Evolutionary conservation across 2,888 invertebrate species (phyloP), one percentile per base, ranked within the genome.

Genomic region (Abrostola tripartita): DNA sequence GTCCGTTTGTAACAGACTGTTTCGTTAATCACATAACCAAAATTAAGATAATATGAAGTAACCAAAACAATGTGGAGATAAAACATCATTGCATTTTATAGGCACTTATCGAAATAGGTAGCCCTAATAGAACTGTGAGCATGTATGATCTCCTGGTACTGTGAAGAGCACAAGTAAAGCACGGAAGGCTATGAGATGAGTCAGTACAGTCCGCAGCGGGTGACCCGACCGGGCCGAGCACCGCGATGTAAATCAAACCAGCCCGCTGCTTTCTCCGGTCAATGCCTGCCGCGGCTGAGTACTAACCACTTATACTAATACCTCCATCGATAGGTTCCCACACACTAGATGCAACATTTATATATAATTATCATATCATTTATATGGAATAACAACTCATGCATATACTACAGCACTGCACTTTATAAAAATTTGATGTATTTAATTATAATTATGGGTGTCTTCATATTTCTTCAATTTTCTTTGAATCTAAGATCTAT

Each of bases 181-280:
- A 24, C 24, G 44, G 24, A 47, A 47, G 44, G 44, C 11, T 44
- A 41, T 11, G 41, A 12, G 57, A 59, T 52, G 50, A 53, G n/a
- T 11, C 59, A 36, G 37, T 47, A 38, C 5, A 49, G 54, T 63
- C 70, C 64, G 64, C 73, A 61, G 74, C 63, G 57, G 64, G 69
- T 56, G 73, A 68, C 49, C 74, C 51, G 38, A 5, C 51, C 53
- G 52, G 71, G 61, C 42, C 55, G 51, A 65, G 59, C 50, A 47
- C 60, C 61, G 62, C 64, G 52, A 68, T 68, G 61, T 78, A 67
- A 63, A 67, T 67, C 72, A 47, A 69, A 71, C 68, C 71, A 65
- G 63, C 71, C 53, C 57, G 65, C 63, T 61, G 59, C 81, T 81
- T 80, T 81, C 81, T 80, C 81, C 77, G 81, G 71, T 78, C 82